A percentile compares a stretch with the other conserved stretches of the same genome.
These are phyloP conservation scores for Euwallacea similis DNA, from an alignment of 1,140 invertebrate genomes.

Conservation along the genomic window DNA sequence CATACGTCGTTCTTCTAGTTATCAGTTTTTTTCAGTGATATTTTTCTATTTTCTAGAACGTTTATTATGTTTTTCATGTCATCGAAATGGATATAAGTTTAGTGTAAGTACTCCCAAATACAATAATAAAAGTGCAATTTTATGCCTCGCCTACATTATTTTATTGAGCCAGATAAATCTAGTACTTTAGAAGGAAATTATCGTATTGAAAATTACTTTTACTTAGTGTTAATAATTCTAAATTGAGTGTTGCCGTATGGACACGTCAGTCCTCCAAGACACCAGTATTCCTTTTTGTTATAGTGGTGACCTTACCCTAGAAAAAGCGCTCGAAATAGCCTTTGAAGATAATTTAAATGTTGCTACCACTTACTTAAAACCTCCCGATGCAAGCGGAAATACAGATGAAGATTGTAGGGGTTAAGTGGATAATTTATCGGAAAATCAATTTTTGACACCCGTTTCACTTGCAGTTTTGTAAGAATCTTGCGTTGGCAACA, in stretches of 20 bases:
- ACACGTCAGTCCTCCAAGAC: conserved; percentile 6
- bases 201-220: background rate
- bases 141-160: background rate
- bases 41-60: background rate
- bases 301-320: conserved; percentile 23
- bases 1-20: background rate
- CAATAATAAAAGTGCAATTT: background rate
- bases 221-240: background rate
- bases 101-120: conserved; percentile 11
- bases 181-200: background rate
- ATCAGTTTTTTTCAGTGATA: background rate
- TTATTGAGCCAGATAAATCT: background rate
- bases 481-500: background rate
- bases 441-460: conserved; percentile 12
- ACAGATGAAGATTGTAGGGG: conserved; percentile 38
- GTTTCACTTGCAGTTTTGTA: conserved; percentile 15
- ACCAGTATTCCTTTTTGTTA: conserved; percentile 14
- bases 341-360: conserved; percentile 29
- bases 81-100: conserved; percentile 8
- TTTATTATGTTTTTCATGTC: background rate
- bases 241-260: conserved; percentile 20
- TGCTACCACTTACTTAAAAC: conserved; percentile 34
- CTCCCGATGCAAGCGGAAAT: conserved; percentile 24
- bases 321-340: conserved; percentile 33
- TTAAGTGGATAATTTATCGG: conserved; percentile 24